Evolutionary conservation across 2,113 vertebrate genomes (phyloP).

Genomic region (Lipophrys pholis): DNA sequence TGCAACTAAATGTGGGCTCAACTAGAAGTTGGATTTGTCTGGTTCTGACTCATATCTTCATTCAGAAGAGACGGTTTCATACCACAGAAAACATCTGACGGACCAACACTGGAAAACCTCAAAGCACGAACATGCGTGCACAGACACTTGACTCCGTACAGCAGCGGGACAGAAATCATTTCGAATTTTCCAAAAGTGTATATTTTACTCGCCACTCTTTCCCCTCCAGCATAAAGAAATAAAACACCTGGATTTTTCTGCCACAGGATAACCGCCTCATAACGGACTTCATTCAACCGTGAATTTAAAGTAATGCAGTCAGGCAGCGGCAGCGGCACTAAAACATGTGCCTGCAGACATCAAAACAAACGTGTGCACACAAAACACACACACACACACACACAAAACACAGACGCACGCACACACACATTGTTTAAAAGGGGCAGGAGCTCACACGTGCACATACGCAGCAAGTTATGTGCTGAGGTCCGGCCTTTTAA

Average conservation of each 20-base stretch:
- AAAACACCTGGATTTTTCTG: constrained; percentile 48
- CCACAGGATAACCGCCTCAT: constrained; percentile 39
- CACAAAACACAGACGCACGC: neutral
- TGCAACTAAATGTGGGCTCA: neutral
- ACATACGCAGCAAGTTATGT: constrained; percentile 20
- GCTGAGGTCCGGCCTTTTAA: constrained; percentile 22
- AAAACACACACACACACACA: constrained; percentile 13
- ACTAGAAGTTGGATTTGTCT: neutral
- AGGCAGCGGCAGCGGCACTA: constrained; percentile 11
- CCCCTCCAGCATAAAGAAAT: constrained; percentile 53
- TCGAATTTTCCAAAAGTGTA: constrained; percentile 15
- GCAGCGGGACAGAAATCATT: constrained; percentile 26
- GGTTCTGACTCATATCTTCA: neutral
- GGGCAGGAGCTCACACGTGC: neutral
- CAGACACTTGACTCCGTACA: constrained; percentile 6
- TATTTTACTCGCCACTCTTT: constrained; percentile 22
- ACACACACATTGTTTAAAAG: too few species aligned
- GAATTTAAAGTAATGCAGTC: constrained; percentile 35
- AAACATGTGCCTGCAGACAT: constrained; percentile 43
- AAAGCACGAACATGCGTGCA: accelerated
- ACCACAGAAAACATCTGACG: neutral
- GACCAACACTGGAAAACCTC: constrained; percentile 4
- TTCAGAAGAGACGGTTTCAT: constrained; percentile 7
- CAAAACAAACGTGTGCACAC: constrained; percentile 42
- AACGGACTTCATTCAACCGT: constrained; percentile 29